Conservation (phyloP, 2,113 vertebrate species). For the Andinoacara biseriatus region DNA sequence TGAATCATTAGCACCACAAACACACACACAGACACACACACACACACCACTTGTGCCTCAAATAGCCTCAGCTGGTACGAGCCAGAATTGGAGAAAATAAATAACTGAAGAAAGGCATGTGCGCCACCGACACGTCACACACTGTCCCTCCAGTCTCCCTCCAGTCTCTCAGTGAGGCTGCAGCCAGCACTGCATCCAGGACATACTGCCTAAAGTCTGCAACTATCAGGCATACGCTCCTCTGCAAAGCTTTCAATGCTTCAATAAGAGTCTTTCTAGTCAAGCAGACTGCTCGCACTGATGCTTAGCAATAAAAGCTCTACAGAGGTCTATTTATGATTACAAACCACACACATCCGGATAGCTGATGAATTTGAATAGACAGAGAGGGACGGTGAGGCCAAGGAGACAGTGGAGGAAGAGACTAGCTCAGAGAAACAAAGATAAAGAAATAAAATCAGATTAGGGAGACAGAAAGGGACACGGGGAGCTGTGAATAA, state of each 20-base stretch:
- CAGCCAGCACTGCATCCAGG: slow-evolving; percentile 37
- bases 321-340: slow-evolving; percentile 31
- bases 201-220: slow-evolving; percentile 32
- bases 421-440: not conserved
- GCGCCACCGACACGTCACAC: slow-evolving; percentile 51
- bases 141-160: slow-evolving; percentile 26
- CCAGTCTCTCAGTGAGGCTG: slow-evolving; percentile 33
- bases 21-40: slow-evolving; percentile 39
- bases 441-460: slow-evolving; percentile 21
- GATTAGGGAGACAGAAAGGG: slow-evolving; percentile 36
- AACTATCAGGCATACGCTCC: slow-evolving; percentile 5
- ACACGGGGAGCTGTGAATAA: slow-evolving; percentile 8
- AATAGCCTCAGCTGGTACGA: slow-evolving; percentile 56
- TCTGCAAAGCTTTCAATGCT: slow-evolving; percentile 10
- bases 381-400: slow-evolving; percentile 29
- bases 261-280: slow-evolving; percentile 10
- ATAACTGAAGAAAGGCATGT: slow-evolving; percentile 52
- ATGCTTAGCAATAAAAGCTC: slow-evolving; percentile 25
- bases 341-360: slow-evolving; percentile 20
- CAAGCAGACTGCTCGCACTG: not conserved
- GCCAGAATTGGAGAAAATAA: slow-evolving; percentile 60
- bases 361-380: slow-evolving; percentile 45
- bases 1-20: slow-evolving; percentile 30
- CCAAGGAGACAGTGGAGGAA: slow-evolving; percentile 44
- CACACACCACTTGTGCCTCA: slow-evolving; percentile 29